Conservation (phyloP, 1,140 invertebrate genomes). For the Apis laboriosa region DNA sequence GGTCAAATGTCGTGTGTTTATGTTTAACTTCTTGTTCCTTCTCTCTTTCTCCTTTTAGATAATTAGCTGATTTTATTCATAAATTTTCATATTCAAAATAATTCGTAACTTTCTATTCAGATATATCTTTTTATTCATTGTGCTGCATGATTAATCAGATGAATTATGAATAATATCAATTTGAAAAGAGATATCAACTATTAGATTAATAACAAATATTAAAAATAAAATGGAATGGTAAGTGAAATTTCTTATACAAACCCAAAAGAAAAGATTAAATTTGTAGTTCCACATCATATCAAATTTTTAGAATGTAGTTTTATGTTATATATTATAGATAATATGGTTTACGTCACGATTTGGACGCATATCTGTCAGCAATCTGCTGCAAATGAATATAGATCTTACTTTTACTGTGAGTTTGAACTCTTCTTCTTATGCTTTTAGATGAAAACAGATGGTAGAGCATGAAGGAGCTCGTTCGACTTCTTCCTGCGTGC, state of each 20-base stretch:
- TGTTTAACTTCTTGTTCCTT: conserved; percentile 28
- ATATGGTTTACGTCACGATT: conserved; percentile 5
- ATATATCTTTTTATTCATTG: background rate
- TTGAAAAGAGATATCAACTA: too few relatives aligned
- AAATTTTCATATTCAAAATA: background rate
- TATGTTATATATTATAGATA: background rate
- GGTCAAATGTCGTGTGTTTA: conserved; percentile 17
- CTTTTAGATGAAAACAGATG: conserved; percentile 45
- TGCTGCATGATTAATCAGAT: background rate
- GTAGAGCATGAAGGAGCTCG: background rate
- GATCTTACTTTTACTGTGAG: conserved; percentile 36
- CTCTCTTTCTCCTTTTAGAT: background rate
- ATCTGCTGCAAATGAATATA: conserved; percentile 46
- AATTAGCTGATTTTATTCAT: background rate
- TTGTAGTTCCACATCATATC: background rate
- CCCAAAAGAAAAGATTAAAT: background rate
- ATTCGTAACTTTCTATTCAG: background rate
- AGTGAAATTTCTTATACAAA: background rate
- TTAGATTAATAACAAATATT: background rate
- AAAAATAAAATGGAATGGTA: background rate
- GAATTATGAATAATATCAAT: too few relatives aligned
- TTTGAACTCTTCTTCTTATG: conserved; percentile 1
- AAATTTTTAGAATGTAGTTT: background rate
- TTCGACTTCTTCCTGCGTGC: conserved; percentile 16
- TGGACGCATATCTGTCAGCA: background rate